Conservation (phyloP, 1,140 invertebrate species). For the Nixonia krombeini region DNA sequence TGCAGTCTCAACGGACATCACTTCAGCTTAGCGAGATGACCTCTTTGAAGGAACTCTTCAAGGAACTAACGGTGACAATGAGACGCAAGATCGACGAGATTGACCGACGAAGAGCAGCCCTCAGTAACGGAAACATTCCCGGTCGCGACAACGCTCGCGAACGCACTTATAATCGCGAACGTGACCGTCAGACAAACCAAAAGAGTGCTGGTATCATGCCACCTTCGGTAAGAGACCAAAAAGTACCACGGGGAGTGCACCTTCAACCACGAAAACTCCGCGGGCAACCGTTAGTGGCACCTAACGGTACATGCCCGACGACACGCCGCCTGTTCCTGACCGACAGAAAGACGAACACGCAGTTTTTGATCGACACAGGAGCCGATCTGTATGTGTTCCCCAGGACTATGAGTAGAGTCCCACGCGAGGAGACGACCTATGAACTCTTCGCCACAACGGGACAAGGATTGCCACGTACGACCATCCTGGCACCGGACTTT, state of each 20-base stretch:
- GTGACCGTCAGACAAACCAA: too few relatives aligned
- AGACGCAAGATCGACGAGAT: too few relatives aligned
- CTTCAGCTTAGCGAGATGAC: too few relatives aligned
- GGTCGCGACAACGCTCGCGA: too few relatives aligned
- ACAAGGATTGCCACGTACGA: constrained; percentile 3
- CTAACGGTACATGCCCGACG: constrained; percentile 13
- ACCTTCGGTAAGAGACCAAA: constrained; percentile 13
- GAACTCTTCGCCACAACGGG: neutral
- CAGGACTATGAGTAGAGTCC: constrained; percentile 7
- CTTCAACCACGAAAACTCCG: constrained; percentile 20
- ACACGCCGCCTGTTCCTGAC: constrained; percentile 13
- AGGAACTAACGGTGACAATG: too few relatives aligned
- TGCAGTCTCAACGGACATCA: too few relatives aligned
- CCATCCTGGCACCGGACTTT: too few relatives aligned
- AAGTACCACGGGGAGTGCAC: constrained; percentile 15
- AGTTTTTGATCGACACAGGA: too few relatives aligned
- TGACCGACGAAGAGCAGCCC: too few relatives aligned
- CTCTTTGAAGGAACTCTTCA: too few relatives aligned
- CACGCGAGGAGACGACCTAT: constrained; percentile 1
- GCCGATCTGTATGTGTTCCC: constrained; percentile 37
- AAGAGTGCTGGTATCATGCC: constrained; percentile 23
- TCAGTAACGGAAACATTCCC: too few relatives aligned
- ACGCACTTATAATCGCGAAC: too few relatives aligned
- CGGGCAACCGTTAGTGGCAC: constrained; percentile 38
- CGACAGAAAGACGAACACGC: constrained; percentile 16